Evolutionary conservation across 2,113 vertebrate genomes (phyloP).

Genomic region (Odobenus rosmarus): DNA sequence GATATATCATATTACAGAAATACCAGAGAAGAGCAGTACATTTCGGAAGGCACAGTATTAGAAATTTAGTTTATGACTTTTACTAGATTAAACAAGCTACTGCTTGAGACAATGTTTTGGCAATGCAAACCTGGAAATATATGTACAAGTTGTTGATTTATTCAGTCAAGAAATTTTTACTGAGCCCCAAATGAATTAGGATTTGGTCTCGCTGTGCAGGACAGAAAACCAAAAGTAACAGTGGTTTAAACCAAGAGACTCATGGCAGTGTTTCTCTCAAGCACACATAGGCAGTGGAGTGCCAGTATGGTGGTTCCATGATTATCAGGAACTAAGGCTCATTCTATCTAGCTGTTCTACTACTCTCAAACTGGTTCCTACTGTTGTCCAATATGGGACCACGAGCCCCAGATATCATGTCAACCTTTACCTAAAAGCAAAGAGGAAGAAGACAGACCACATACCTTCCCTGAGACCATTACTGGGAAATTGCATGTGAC

Average conservation of each 20-base stretch:
- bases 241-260: neutral
- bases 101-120: neutral
- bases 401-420: neutral
- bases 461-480: neutral
- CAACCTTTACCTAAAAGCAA: neutral
- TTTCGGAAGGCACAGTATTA: neutral
- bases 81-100: neutral
- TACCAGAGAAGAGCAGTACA: neutral
- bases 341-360: neutral
- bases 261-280: neutral
- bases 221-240: neutral
- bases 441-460: neutral
- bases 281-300: fast-evolving
- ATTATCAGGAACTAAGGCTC: neutral
- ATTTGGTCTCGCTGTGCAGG: neutral
- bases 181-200: neutral
- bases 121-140: neutral
- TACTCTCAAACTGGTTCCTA: neutral
- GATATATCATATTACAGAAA: neutral
- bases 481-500: neutral
- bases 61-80: neutral
- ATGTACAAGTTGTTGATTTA: neutral
- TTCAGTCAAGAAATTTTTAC: neutral
- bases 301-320: fast-evolving
- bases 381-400: neutral